Percentiles rank a stretch among this genome's conserved stretches.
These are phyloP conservation scores for Brachypterus glaber DNA, from an alignment of 2,888 invertebrate species.

Conservation along the genomic window DNA sequence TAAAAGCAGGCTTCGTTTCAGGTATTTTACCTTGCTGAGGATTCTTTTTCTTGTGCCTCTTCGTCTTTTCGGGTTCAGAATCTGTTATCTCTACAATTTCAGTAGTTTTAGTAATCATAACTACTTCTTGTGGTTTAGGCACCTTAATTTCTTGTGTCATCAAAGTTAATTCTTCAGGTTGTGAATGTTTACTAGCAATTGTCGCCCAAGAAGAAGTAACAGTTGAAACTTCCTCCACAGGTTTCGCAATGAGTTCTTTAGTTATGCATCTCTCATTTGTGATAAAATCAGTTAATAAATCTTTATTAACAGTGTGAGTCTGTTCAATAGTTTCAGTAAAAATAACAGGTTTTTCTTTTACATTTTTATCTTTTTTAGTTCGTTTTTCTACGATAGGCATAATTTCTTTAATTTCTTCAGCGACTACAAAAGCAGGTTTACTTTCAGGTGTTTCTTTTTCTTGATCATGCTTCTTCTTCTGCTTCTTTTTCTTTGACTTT, in stretches of 20 bases:
- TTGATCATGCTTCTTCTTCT: conserved; percentile 1
- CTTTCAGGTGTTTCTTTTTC: conserved; percentile 4
- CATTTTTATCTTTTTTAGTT: no score
- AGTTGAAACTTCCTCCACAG: no score
- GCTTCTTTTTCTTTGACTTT: conserved; percentile 5
- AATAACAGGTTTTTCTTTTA: no score
- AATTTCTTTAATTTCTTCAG: background rate
- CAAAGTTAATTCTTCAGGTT: no score
- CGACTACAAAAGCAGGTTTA: no score
- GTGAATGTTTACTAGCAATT: conserved; percentile 3
- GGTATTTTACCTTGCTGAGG: conserved; percentile 14
- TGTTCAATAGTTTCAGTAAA: no score
- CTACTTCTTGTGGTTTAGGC: background rate
- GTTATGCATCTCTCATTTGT: no score
- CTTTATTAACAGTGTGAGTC: no score
- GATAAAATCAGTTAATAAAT: no score
- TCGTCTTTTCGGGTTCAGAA: conserved; percentile 17
- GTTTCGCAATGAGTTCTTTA: no score
- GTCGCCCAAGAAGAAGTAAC: conserved; percentile 3
- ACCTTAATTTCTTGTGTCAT: no score
- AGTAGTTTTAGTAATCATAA: background rate
- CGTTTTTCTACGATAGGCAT: background rate
- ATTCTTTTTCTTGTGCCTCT: conserved; percentile 21
- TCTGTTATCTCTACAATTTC: background rate
- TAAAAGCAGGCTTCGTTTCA: conserved; percentile 19